phyloP scores from a whole-genome alignment of 1,140 invertebrate species.

The Aphelinus atriplicis region DNA sequence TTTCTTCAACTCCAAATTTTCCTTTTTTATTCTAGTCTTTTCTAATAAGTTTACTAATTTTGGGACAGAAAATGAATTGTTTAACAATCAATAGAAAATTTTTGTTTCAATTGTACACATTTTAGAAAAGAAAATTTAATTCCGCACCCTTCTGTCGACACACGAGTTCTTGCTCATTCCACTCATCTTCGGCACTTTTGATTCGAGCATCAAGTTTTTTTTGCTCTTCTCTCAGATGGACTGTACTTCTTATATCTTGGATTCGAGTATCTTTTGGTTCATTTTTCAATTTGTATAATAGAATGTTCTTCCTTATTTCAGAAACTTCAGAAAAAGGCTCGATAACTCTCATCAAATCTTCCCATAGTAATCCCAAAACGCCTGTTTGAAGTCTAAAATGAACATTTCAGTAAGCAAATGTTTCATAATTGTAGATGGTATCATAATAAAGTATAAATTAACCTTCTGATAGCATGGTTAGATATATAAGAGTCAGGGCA shows the following conservation, averaged over 20 bases:
- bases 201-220: conserved; percentile 47
- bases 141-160: conserved; percentile 53
- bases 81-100: neutral
- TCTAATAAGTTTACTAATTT: conserved; percentile 47
- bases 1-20: conserved; percentile 46
- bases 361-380: conserved; percentile 53
- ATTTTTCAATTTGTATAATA: conserved; percentile 53
- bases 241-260: conserved; percentile 47
- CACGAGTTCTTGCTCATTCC: conserved; percentile 49
- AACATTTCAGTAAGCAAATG: conserved; percentile 4
- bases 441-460: neutral
- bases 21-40: conserved; percentile 42
- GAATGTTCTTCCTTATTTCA: conserved; percentile 55
- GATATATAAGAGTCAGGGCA: conserved; percentile 27
- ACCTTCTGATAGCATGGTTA: conserved; percentile 8
- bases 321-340: conserved; percentile 47
- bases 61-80: conserved; percentile 1
- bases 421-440: neutral
- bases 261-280: conserved; percentile 45
- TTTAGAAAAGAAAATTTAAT: neutral
- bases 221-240: conserved; percentile 46
- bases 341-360: conserved; percentile 49
- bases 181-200: conserved; percentile 50
- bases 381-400: conserved; percentile 53
- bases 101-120: too few species aligned